These are phyloP conservation scores for Cheiracanthium punctorium DNA, from an alignment of 2,888 invertebrate species.

Conservation along the genomic window DNA sequence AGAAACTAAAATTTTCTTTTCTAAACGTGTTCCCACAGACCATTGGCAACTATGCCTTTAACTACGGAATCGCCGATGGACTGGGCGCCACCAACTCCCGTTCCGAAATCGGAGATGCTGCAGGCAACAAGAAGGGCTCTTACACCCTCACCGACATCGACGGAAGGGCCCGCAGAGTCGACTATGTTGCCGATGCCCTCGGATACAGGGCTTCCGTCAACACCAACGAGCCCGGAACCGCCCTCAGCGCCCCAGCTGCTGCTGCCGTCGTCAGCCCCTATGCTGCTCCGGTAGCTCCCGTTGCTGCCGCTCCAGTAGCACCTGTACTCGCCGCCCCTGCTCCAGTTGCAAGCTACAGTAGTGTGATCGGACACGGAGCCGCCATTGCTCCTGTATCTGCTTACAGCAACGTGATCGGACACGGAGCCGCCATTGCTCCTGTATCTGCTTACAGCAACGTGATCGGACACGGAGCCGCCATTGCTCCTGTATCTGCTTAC, in stretches of 20 bases:
- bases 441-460: too few relatives aligned
- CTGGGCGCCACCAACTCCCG: constrained; percentile 50
- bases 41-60: constrained; percentile 67
- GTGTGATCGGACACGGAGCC: background rate
- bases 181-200: constrained; percentile 15
- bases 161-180: constrained; percentile 10
- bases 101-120: constrained; percentile 11
- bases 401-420: too few relatives aligned
- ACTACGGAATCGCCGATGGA: constrained; percentile 61
- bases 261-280: background rate
- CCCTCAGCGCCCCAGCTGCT: constrained; percentile 9
- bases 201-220: constrained; percentile 23
- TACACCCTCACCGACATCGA: constrained; percentile 3
- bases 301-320: background rate
- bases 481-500: background rate
- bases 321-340: background rate
- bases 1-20: too few relatives aligned
- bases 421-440: background rate
- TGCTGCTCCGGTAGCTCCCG: background rate
- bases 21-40: too few relatives aligned
- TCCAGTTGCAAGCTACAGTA: background rate
- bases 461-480: background rate
- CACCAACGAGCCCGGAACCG: constrained; percentile 18
- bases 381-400: background rate
- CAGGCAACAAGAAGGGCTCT: constrained; percentile 12